Evolutionary conservation across 1,140 invertebrate species (phyloP).

Genomic region (Dendroctonus valens): DNA sequence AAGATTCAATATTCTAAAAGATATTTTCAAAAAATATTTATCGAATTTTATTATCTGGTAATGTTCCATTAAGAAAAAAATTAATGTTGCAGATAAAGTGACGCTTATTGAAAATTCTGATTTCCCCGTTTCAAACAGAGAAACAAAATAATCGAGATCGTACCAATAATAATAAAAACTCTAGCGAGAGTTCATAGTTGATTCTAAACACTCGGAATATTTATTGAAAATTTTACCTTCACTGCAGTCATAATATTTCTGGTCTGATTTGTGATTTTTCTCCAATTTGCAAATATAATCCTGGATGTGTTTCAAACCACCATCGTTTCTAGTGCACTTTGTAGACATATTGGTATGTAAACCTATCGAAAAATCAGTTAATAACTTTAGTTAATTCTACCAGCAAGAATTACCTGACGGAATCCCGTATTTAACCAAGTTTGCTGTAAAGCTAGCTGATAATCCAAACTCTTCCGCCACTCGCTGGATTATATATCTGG

Average conservation of each 20-base stretch:
- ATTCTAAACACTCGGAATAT: neutral
- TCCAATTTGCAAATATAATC: constrained; percentile 70
- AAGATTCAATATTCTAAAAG: too few species aligned
- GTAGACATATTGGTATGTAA: constrained; percentile 84
- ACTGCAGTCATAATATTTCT: constrained; percentile 80
- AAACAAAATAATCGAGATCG: too few species aligned
- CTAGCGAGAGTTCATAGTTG: too few species aligned
- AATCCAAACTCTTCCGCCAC: constrained; percentile 87
- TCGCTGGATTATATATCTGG: constrained; percentile 74
- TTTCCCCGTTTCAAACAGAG: too few species aligned
- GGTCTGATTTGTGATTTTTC: constrained; percentile 75
- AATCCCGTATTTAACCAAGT: constrained; percentile 83
- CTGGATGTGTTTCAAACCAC: constrained; percentile 58
- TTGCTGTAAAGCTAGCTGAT: constrained; percentile 75
- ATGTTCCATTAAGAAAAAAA: too few species aligned
- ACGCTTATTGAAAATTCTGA: too few species aligned
- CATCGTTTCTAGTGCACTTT: constrained; percentile 72
- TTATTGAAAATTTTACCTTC: constrained; percentile 63
- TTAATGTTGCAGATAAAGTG: too few species aligned
- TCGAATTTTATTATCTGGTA: too few species aligned
- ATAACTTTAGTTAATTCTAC: neutral
- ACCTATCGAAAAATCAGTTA: constrained; percentile 5
- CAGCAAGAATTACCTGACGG: constrained; percentile 64
- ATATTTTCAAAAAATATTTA: too few species aligned
- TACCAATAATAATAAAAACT: too few species aligned